Conservation (phyloP, 2,113 vertebrate species). For the Oreochromis niloticus region DNA sequence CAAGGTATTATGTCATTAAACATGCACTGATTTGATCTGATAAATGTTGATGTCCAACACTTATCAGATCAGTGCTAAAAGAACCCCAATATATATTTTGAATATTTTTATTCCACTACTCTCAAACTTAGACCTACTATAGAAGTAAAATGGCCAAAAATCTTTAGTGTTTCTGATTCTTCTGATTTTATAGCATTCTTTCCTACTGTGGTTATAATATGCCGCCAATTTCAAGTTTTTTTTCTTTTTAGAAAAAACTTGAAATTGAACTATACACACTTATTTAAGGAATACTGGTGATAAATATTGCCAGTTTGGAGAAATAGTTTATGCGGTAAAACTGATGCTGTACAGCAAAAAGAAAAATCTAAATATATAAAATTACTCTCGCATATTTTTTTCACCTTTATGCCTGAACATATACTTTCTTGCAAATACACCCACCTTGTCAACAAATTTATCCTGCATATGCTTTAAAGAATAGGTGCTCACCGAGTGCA, state of each 20-base stretch:
- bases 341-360: background rate
- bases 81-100: background rate
- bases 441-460: conserved; percentile 5
- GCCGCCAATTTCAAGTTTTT: background rate
- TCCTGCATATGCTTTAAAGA: conserved; percentile 10
- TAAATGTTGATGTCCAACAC: no score
- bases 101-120: background rate
- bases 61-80: background rate
- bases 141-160: background rate
- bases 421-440: background rate
- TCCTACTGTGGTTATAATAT: background rate
- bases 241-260: background rate
- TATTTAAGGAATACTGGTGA: background rate
- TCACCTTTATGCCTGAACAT: background rate
- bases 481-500: background rate
- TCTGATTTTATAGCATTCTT: background rate
- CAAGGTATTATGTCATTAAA: background rate
- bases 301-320: background rate
- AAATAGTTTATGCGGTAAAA: background rate
- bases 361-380: background rate
- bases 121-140: background rate
- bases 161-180: background rate
- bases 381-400: background rate
- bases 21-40: background rate
- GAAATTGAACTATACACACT: background rate